Evolutionary conservation across 2,888 invertebrate species (phyloP), one percentile per base, ranked within the genome.

Genomic region (Cyclophora punctaria): DNA sequence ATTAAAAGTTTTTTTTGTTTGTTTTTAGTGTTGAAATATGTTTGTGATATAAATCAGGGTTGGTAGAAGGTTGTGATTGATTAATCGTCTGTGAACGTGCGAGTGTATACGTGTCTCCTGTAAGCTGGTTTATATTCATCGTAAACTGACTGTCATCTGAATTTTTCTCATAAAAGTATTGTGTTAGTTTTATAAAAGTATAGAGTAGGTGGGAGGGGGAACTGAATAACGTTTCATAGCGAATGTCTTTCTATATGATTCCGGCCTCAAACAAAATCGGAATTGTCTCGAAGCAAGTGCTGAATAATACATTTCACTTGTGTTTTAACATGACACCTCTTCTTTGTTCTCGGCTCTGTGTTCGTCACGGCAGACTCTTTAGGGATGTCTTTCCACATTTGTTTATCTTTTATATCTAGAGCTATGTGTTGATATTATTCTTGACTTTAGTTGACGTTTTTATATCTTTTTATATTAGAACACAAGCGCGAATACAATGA

Each of bases 251-350:
- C 63, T 64, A 69, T 66, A 66, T 66, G 68, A 64, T 69, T 67
- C 66, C 64, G 64, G 65, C 60, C 57, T 67, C 71, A 68, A 71
- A 73, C 73, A 72, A 73, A 72, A 71, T 72, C 67, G 61, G 68
- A 73, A 73, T 69, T 69, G 68, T 73, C 73, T 73, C 62, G 66
- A 64, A 66, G 70, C 64, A 65, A 59, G 62, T 67, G 66, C 71
- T 78, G 79, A 80, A 80, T 80, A 79, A 78, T 69, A 78, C 79
- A 80, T 78, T 73, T 72, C 77, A 71, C 75, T 77, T 73, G 71
- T 77, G 76, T 76, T 74, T 76, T 75, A 75, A 79, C 76, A 67
- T 75, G 77, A 76, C 78, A 78, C 75, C 74, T 75, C 63, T 69
- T 66, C 76, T 77, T 78, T 78, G 76, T 78, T 73, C 73, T 67